Percentiles rank a stretch among this genome's conserved stretches.
Evolutionary conservation across 2,888 invertebrate species (phyloP).

Genomic region (Antitype chi): DNA sequence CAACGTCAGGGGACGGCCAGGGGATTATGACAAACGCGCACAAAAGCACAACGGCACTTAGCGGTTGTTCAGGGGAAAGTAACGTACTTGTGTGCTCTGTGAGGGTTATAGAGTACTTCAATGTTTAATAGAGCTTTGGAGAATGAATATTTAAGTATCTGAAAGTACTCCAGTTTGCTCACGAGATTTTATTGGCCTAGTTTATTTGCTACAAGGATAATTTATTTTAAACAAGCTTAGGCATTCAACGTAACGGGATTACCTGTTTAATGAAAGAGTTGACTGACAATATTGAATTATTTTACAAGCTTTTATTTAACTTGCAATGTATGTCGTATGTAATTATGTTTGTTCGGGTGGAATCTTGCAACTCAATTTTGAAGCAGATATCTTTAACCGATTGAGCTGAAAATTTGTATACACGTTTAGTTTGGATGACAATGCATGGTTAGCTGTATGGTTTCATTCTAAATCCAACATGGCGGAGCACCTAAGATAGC

Average conservation of each 20-base stretch:
- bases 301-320: no score
- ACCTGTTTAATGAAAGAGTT: neutral
- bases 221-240: neutral
- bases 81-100: slow-evolving; percentile 39
- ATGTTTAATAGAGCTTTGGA: slow-evolving; percentile 25
- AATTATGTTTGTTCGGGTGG: no score
- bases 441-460: no score
- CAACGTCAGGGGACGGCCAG: slow-evolving; percentile 68
- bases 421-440: no score
- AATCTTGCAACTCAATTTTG: no score
- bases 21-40: slow-evolving; percentile 76
- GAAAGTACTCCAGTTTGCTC: neutral
- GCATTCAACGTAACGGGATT: neutral
- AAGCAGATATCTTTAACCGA: no score
- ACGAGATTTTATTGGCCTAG: neutral
- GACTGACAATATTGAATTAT: no score
- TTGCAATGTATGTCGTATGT: no score
- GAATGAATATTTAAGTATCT: slow-evolving; percentile 27
- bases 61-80: slow-evolving; percentile 67
- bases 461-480: no score
- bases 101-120: slow-evolving; percentile 36
- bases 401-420: no score
- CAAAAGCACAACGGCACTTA: slow-evolving; percentile 80
- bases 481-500: no score
- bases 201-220: neutral